Conservation (phyloP, 2,888 invertebrate genomes). For the Macrosoma leucophasiata region DNA sequence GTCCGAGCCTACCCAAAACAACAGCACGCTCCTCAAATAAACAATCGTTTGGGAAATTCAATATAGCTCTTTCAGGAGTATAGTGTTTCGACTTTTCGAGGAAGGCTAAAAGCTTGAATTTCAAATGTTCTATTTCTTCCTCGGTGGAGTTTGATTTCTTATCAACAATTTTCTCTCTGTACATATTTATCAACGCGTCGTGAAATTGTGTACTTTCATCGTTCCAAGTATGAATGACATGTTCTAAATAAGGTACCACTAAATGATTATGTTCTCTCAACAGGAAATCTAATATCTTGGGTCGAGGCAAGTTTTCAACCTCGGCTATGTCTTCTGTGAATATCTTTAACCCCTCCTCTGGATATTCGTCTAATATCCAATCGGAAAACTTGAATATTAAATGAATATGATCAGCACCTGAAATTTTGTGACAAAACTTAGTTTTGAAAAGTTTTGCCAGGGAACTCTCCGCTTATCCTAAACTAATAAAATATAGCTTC, state of each 20-base stretch:
- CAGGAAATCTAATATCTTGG: slow-evolving; percentile 91
- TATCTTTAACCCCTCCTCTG: slow-evolving; percentile 91
- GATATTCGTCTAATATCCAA: slow-evolving; percentile 91
- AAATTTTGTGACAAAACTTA: no score
- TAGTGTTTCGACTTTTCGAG: slow-evolving; percentile 88
- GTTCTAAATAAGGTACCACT: slow-evolving; percentile 95
- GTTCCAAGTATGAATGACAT: slow-evolving; percentile 92
- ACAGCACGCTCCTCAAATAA: slow-evolving; percentile 95
- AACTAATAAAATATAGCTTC: no score
- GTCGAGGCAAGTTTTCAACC: slow-evolving; percentile 91
- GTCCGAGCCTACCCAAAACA: slow-evolving; percentile 91
- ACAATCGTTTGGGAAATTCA: slow-evolving; percentile 89
- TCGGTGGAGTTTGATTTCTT: slow-evolving; percentile 50
- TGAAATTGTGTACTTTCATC: slow-evolving; percentile 91
- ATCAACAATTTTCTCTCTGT: slow-evolving; percentile 82
- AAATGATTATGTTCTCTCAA: slow-evolving; percentile 86
- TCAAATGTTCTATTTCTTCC: slow-evolving; percentile 55
- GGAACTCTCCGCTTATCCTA: no score
- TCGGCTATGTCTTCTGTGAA: slow-evolving; percentile 92
- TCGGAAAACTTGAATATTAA: slow-evolving; percentile 95
- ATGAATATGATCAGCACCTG: slow-evolving; percentile 85
- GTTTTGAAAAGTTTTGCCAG: no score
- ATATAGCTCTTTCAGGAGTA: slow-evolving; percentile 89
- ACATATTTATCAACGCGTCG: slow-evolving; percentile 92
- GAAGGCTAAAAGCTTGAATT: slow-evolving; percentile 82